phyloP scores from a whole-genome alignment of 2,888 invertebrate species.

The Troides helena region DNA sequence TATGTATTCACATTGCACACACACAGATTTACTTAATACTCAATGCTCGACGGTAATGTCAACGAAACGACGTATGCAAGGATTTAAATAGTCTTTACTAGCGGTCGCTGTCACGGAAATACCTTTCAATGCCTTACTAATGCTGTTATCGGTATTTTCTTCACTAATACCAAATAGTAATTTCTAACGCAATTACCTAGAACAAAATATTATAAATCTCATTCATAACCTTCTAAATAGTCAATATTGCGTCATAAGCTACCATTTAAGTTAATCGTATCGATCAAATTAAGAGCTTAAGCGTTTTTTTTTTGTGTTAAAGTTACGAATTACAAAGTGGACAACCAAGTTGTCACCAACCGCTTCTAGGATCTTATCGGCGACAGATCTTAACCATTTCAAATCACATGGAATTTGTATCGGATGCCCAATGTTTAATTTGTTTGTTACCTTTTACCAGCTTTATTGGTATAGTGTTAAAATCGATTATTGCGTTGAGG shows the following conservation, averaged over 20 bases:
- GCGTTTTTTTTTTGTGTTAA: conserved; percentile 45
- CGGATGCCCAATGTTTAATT: conserved; percentile 53
- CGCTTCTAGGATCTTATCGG: conserved; percentile 69
- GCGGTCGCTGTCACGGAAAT: conserved; percentile 47
- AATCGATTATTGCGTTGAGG: conserved; percentile 29
- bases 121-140: conserved; percentile 61
- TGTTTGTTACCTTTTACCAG: conserved; percentile 39
- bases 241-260: conserved; percentile 19
- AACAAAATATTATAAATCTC: not conserved
- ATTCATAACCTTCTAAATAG: conserved; percentile 4
- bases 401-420: conserved; percentile 71
- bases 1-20: conserved; percentile 2
- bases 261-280: conserved; percentile 21
- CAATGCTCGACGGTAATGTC: not conserved
- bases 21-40: not conserved
- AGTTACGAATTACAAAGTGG: conserved; percentile 64
- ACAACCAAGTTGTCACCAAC: conserved; percentile 74
- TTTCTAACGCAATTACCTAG: too few relatives aligned
- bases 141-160: conserved; percentile 58
- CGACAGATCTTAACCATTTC: conserved; percentile 74
- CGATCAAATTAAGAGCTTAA: conserved; percentile 43
- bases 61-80: not conserved
- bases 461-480: conserved; percentile 40
- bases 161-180: conserved; percentile 35
- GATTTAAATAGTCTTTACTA: conserved; percentile 34